These are phyloP conservation scores for Fregata magnificens DNA, from an alignment of 2,113 vertebrate species.

Conservation along the genomic window DNA sequence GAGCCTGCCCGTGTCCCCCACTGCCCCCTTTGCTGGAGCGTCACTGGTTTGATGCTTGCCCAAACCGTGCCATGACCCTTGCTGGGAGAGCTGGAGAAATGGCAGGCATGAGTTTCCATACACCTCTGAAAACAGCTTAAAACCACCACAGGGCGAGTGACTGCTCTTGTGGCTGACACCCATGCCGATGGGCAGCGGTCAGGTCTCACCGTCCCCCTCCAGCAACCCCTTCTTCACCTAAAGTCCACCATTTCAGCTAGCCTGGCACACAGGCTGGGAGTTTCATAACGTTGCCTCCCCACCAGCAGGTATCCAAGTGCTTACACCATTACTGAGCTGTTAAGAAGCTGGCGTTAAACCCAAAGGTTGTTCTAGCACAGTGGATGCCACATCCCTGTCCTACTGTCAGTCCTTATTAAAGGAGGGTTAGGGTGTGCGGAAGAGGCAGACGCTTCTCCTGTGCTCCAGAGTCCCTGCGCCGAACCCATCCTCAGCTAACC, in stretches of 20 bases:
- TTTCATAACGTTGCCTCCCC: fast-evolving
- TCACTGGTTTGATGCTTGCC: background rate
- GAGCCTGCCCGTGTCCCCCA: background rate
- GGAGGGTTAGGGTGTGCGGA: background rate
- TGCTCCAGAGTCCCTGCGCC: fast-evolving
- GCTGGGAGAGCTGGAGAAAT: background rate
- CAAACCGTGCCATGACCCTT: background rate
- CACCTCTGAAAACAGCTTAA: background rate
- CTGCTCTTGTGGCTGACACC: fast-evolving
- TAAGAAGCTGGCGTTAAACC: no score
- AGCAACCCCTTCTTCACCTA: background rate
- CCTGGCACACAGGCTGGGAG: background rate
- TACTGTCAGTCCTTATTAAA: no score
- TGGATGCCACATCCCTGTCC: background rate
- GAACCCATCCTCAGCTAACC: background rate
- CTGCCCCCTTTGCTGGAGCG: background rate
- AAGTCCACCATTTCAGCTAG: background rate
- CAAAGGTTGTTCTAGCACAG: background rate
- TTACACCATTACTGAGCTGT: background rate
- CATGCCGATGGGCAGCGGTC: fast-evolving
- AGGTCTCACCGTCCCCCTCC: background rate
- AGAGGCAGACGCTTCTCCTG: background rate
- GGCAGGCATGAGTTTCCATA: fast-evolving
- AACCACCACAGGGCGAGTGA: fast-evolving
- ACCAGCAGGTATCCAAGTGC: fast-evolving